These are phyloP conservation scores for Venusia cambrica DNA, from an alignment of 2,888 invertebrate species.

Conservation along the genomic window DNA sequence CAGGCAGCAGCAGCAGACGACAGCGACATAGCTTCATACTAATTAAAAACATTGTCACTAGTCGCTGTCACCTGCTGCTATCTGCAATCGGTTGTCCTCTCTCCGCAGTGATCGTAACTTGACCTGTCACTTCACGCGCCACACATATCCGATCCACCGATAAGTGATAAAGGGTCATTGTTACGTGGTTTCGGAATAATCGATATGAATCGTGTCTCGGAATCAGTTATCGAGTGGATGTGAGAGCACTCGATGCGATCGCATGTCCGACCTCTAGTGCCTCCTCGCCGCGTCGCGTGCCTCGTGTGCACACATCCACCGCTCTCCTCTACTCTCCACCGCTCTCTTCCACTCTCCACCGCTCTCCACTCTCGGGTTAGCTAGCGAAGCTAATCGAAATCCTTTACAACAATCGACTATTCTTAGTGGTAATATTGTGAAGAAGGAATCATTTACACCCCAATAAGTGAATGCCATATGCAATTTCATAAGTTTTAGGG, in stretches of 20 bases:
- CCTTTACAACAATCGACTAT: constrained; percentile 33
- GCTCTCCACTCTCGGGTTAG: too few relatives aligned
- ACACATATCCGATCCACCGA: constrained; percentile 12
- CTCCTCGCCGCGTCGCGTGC: constrained; percentile 44
- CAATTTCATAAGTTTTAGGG: too few relatives aligned
- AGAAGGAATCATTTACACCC: too few relatives aligned
- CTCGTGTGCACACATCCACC: constrained; percentile 50
- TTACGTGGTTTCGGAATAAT: constrained; percentile 44
- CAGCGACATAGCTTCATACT: too few relatives aligned
- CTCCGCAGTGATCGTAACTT: constrained; percentile 5
- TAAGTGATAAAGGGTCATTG: constrained; percentile 45
- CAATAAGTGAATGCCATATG: too few relatives aligned
- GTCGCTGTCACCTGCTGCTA: too few relatives aligned
- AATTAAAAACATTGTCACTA: too few relatives aligned
- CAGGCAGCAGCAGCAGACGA: too few relatives aligned
- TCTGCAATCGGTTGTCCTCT: too few relatives aligned
- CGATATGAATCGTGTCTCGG: constrained; percentile 58
- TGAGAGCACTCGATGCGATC: constrained; percentile 47
- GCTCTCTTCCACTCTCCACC: too few relatives aligned
- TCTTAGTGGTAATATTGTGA: too few relatives aligned
- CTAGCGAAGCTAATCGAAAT: constrained; percentile 56
- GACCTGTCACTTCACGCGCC: constrained; percentile 15
- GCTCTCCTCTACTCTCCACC: too few relatives aligned
- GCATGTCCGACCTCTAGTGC: constrained; percentile 49
- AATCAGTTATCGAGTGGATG: constrained; percentile 58